Evolutionary conservation across 1,140 invertebrate species (phyloP).

Genomic region (Zaprionus capensis): DNA sequence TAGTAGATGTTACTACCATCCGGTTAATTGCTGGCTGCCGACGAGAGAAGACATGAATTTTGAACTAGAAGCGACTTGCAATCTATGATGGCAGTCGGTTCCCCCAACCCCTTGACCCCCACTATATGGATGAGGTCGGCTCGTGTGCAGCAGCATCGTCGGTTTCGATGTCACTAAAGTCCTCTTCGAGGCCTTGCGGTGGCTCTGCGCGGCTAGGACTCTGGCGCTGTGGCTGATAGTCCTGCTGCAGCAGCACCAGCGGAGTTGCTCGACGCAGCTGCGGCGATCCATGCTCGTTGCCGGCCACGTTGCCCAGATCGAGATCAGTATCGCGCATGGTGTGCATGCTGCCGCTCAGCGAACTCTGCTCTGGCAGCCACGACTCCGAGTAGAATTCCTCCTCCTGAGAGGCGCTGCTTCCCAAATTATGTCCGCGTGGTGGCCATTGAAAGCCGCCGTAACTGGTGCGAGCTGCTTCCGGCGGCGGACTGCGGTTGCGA

Average conservation of each 20-base stretch:
- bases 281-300: neutral
- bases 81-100: no score
- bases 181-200: conserved; percentile 9
- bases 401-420: conserved; percentile 30
- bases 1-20: neutral
- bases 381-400: conserved; percentile 11
- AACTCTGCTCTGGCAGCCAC: conserved; percentile 24
- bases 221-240: neutral
- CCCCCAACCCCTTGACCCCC: no score
- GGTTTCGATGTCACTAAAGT: conserved; percentile 20
- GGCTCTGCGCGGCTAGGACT: neutral
- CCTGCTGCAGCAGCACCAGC: neutral
- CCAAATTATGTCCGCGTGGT: neutral
- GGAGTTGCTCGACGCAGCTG: neutral
- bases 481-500: conserved; percentile 13
- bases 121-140: neutral
- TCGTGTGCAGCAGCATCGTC: conserved; percentile 11
- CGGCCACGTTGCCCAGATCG: neutral
- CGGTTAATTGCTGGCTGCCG: neutral
- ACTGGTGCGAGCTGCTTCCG: neutral
- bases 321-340: conserved; percentile 26
- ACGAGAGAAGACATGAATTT: conserved; percentile 7
- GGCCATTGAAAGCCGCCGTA: neutral
- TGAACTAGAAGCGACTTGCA: conserved; percentile 1
- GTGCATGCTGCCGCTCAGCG: conserved; percentile 30